phyloP scores from a whole-genome alignment of 2,888 invertebrate genomes.

The Heliconius ethilla region DNA sequence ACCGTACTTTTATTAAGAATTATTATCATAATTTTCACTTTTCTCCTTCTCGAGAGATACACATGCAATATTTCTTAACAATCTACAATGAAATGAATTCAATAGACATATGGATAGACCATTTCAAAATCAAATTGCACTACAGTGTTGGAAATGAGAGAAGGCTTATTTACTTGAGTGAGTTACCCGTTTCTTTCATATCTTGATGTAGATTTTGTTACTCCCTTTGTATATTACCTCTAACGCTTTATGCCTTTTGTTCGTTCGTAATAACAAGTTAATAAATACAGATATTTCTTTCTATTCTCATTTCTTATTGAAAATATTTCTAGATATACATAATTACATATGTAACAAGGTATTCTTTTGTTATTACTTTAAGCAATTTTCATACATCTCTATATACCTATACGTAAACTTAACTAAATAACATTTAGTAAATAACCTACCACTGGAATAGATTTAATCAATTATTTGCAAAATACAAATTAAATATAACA shows the following conservation, averaged over 20 bases:
- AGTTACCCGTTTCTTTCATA: conserved; percentile 9
- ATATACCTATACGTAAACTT: not conserved
- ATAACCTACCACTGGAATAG: conserved; percentile 1
- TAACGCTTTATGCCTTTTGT: not conserved
- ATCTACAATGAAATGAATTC: conserved; percentile 28
- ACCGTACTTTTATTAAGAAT: conserved; percentile 73
- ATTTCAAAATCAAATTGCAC: not conserved
- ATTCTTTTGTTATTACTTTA: conserved; percentile 17
- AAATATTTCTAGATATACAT: conserved; percentile 2
- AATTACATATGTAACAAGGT: conserved; percentile 12
- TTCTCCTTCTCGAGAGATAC: conserved; percentile 42
- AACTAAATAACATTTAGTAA: not conserved
- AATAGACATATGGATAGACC: conserved; percentile 10
- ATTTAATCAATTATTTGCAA: conserved; percentile 4
- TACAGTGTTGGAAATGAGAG: conserved; percentile 13
- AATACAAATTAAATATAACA: not conserved
- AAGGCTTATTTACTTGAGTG: conserved; percentile 16
- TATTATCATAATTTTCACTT: conserved; percentile 63
- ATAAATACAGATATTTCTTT: not conserved
- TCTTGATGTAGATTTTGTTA: not conserved
- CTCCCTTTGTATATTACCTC: not conserved
- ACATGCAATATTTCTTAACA: conserved; percentile 39
- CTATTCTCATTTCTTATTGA: not conserved
- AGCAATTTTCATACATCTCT: not conserved
- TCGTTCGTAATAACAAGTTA: not conserved